Evolutionary conservation across 2,888 invertebrate genomes (phyloP).

Genomic region (Chironomus tentans): DNA sequence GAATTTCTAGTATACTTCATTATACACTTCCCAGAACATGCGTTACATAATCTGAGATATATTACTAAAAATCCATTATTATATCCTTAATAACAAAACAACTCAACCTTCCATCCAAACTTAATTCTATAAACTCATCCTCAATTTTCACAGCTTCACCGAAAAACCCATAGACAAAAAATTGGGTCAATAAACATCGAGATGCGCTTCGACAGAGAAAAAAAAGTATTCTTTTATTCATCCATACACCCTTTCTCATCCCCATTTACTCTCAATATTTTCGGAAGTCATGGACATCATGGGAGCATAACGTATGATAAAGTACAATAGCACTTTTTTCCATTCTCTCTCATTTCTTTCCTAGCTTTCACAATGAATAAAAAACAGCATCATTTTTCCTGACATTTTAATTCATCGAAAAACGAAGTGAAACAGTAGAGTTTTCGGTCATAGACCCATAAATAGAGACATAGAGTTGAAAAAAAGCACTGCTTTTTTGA

Average conservation of each 20-base stretch:
- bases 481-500: not conserved
- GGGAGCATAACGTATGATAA: not conserved
- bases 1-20: no score
- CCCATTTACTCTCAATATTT: not conserved
- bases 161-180: not conserved
- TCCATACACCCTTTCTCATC: no score
- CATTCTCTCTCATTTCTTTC: not conserved
- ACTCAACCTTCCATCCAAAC: no score
- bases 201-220: not conserved
- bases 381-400: not conserved
- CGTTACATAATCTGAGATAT: no score
- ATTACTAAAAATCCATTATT: no score
- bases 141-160: no score
- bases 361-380: not conserved
- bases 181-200: conserved; percentile 17
- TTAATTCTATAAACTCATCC: no score
- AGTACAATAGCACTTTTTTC: not conserved
- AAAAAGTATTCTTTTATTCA: not conserved
- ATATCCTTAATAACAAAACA: no score
- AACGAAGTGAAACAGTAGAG: not conserved
- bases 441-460: no score
- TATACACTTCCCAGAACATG: no score
- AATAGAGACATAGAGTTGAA: not conserved
- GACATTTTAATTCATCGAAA: conserved; percentile 5
- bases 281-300: not conserved